Percentiles rank a stretch among this genome's conserved stretches.
phyloP scores from a whole-genome alignment of 2,888 invertebrate species.

The Epinotia brunnichana region DNA sequence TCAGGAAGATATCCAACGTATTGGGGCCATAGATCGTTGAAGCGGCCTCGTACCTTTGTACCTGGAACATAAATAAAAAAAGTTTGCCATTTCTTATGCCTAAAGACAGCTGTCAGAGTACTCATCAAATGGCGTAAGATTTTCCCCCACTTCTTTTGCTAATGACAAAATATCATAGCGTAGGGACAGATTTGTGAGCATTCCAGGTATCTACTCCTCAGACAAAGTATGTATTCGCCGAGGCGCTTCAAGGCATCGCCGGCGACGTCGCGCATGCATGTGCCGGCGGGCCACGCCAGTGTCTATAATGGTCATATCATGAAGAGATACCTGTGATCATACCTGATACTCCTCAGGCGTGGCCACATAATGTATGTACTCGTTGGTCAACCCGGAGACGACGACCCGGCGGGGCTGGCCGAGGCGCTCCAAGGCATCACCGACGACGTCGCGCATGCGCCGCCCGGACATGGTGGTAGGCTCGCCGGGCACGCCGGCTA shows the following conservation, averaged over 20 bases:
- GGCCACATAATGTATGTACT: constrained; percentile 91
- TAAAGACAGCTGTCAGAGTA: no score
- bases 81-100: neutral
- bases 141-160: no score
- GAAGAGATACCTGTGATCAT: constrained; percentile 48
- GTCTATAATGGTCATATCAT: neutral
- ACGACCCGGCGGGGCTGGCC: constrained; percentile 82
- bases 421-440: constrained; percentile 67
- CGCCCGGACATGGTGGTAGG: constrained; percentile 95
- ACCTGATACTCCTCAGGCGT: constrained; percentile 91
- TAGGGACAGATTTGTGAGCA: no score
- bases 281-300: constrained; percentile 85
- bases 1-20: constrained; percentile 89
- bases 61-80: constrained; percentile 68
- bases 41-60: constrained; percentile 95
- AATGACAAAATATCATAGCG: no score
- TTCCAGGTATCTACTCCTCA: no score
- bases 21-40: constrained; percentile 94
- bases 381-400: constrained; percentile 90
- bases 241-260: constrained; percentile 68
- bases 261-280: constrained; percentile 80
- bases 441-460: constrained; percentile 80
- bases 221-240: constrained; percentile 44
- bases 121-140: no score
- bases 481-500: constrained; percentile 92